These are phyloP conservation scores for Mirza zaza DNA, from an alignment of 2,113 vertebrate species.

Conservation along the genomic window DNA sequence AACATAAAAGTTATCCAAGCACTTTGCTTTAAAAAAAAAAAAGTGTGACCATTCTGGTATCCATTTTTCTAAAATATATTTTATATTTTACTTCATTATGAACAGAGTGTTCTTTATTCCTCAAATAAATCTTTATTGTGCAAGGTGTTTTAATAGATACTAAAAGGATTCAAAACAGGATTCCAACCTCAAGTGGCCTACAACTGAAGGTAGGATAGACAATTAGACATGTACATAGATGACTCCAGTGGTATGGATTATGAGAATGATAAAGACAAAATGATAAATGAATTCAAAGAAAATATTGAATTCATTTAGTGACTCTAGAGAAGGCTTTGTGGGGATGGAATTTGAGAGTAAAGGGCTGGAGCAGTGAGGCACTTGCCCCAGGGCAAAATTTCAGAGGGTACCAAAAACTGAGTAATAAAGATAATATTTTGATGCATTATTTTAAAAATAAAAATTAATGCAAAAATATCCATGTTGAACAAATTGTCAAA, in stretches of 20 bases:
- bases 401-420: not conserved
- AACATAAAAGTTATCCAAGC: conserved; percentile 11
- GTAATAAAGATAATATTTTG: not conserved
- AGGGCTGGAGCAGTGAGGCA: not conserved
- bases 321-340: not conserved
- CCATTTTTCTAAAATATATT: conserved; percentile 17
- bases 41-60: not conserved
- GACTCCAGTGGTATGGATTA: not conserved
- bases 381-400: not conserved
- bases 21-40: not conserved
- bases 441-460: not conserved
- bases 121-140: not conserved
- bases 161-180: not conserved
- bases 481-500: not conserved
- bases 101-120: not conserved
- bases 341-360: not conserved
- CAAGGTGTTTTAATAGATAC: not conserved
- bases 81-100: not conserved
- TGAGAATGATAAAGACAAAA: not conserved
- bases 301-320: not conserved
- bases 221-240: not conserved
- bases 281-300: not conserved
- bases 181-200: not conserved
- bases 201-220: not conserved
- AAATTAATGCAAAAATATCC: not conserved